These are phyloP conservation scores for Caenorhabditis brenneri DNA, from an alignment of 1,140 invertebrate genomes.

Conservation along the genomic window DNA sequence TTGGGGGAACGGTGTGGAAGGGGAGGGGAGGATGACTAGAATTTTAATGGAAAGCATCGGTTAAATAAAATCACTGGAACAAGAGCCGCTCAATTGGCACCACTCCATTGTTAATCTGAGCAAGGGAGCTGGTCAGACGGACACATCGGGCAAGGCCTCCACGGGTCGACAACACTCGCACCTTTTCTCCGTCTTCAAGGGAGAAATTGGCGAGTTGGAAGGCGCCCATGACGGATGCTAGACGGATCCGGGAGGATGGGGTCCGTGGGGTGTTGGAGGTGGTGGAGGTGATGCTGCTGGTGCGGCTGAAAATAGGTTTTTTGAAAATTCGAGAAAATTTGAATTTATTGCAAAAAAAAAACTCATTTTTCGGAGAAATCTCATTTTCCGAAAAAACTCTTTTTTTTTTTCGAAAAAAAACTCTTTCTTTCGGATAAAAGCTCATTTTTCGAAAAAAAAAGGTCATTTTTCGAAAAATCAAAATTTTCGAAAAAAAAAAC, in stretches of 20 bases:
- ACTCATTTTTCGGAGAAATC: no score
- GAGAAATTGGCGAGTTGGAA: conserved; percentile 19
- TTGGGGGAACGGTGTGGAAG: neutral
- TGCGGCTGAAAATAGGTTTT: neutral
- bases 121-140: neutral
- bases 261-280: neutral
- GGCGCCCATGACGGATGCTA: neutral
- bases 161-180: conserved; percentile 1
- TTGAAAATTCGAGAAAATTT: no score
- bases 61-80: neutral
- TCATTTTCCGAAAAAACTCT: no score
- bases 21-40: neutral
- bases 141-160: conserved; percentile 1
- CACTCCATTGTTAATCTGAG: neutral
- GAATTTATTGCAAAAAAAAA: no score
- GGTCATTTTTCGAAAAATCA: no score
- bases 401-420: no score
- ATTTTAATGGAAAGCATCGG: neutral
- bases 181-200: conserved; percentile 19
- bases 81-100: neutral
- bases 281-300: neutral
- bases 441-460: no score
- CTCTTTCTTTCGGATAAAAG: no score
- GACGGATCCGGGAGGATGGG: neutral
- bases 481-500: no score